These are phyloP conservation scores for Excalfactoria chinensis DNA, from an alignment of 2,113 vertebrate species.

Conservation along the genomic window DNA sequence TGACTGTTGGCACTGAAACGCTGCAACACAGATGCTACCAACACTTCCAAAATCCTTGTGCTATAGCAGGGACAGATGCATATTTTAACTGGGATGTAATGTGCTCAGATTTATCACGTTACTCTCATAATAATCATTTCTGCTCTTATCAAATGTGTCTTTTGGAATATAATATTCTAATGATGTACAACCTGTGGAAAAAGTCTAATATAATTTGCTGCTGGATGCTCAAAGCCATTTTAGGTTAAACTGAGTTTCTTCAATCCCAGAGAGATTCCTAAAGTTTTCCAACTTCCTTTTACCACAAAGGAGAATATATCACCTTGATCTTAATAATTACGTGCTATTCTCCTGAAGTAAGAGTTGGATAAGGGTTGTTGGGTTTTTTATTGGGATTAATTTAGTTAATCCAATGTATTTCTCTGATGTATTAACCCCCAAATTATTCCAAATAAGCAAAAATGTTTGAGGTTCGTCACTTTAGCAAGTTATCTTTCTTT, in stretches of 20 bases:
- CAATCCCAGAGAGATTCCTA: not conserved
- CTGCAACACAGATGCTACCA: not conserved
- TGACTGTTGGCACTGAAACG: not conserved
- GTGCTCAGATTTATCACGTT: not conserved
- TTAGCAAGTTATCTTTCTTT: not conserved
- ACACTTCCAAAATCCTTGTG: not conserved
- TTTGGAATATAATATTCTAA: not conserved
- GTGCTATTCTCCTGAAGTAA: not conserved
- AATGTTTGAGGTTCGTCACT: not conserved
- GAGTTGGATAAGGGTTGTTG: not conserved
- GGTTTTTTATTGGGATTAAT: rapidly evolving
- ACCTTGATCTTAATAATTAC: not conserved
- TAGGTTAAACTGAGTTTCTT: not conserved
- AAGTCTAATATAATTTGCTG: not conserved
- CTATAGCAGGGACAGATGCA: not conserved
- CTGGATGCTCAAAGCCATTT: not conserved
- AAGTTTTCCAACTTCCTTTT: not conserved
- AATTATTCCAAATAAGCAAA: not conserved
- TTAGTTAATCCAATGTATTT: not conserved
- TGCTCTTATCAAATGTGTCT: not conserved
- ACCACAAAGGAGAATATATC: not conserved
- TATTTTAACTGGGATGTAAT: not conserved
- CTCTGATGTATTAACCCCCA: not conserved
- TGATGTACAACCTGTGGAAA: not conserved
- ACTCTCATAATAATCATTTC: not conserved